Percentiles rank a stretch among this genome's conserved stretches.
Evolutionary conservation across 2,888 invertebrate genomes (phyloP).

Genomic region (Abrostola tripartita): DNA sequence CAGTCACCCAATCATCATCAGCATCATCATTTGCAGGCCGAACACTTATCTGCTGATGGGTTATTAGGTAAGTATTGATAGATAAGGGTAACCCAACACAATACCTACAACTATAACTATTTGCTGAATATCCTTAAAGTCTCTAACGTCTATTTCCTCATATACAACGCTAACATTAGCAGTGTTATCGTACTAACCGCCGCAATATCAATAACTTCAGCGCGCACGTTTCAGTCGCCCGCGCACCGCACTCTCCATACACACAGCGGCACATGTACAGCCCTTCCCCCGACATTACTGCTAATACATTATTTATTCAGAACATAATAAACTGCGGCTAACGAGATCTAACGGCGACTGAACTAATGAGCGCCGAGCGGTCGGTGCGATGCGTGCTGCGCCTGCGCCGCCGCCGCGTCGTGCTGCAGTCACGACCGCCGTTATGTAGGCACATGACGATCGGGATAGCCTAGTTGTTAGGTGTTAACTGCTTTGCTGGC

Average conservation of each 20-base stretch:
- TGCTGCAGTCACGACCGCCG: constrained; percentile 43
- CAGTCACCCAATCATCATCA: too few relatives aligned
- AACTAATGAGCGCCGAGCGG: constrained; percentile 47
- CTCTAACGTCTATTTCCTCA: too few relatives aligned
- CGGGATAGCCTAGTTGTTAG: neutral
- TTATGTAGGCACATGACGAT: constrained; percentile 16
- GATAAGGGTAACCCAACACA: too few relatives aligned
- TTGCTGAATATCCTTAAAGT: too few relatives aligned
- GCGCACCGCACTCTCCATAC: neutral
- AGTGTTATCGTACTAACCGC: neutral
- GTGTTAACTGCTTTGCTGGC: neutral
- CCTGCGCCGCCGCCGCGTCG: constrained; percentile 19
- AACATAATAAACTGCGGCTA: constrained; percentile 52
- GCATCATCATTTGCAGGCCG: too few relatives aligned
- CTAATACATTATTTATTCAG: constrained; percentile 50
- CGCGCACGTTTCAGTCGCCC: too few relatives aligned
- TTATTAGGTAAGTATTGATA: too few relatives aligned
- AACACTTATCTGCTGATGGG: too few relatives aligned
- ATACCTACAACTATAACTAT: too few relatives aligned
- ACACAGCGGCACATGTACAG: constrained; percentile 7
- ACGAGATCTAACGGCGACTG: constrained; percentile 45
- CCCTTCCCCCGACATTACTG: constrained; percentile 19
- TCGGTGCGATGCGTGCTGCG: constrained; percentile 38
- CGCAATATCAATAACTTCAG: neutral
- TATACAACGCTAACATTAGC: neutral